Conservation (phyloP, 1,140 invertebrate species). For the Schlechtendalia chinensis region DNA sequence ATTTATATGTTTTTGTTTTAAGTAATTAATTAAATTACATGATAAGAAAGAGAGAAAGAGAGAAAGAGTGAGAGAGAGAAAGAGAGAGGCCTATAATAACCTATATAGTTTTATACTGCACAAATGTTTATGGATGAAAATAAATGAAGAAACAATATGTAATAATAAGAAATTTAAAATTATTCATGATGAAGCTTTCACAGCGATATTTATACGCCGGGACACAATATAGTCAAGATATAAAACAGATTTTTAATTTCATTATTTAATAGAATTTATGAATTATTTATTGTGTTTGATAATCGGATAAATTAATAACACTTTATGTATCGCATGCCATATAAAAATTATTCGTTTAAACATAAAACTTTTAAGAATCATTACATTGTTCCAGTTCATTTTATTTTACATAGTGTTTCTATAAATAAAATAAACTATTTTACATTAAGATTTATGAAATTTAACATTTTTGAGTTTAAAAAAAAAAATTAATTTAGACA, state of each 20-base stretch:
- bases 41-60: no score
- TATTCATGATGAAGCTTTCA: background rate
- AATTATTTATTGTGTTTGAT: background rate
- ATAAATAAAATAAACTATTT: no score
- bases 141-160: background rate
- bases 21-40: no score
- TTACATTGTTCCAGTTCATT: background rate
- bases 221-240: no score
- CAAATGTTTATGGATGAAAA: no score
- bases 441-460: no score
- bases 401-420: background rate
- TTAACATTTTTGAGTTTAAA: no score
- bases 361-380: background rate
- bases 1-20: no score
- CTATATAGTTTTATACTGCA: background rate
- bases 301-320: background rate
- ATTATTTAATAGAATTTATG: background rate
- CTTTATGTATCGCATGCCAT: background rate
- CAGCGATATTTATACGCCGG: no score
- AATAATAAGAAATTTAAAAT: background rate
- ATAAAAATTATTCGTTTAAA: background rate
- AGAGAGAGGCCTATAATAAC: background rate
- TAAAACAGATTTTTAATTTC: background rate
- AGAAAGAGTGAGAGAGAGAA: background rate
- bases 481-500: no score